phyloP scores from a whole-genome alignment of 2,888 invertebrate genomes.

The Mesopsocus fuscifrons region DNA sequence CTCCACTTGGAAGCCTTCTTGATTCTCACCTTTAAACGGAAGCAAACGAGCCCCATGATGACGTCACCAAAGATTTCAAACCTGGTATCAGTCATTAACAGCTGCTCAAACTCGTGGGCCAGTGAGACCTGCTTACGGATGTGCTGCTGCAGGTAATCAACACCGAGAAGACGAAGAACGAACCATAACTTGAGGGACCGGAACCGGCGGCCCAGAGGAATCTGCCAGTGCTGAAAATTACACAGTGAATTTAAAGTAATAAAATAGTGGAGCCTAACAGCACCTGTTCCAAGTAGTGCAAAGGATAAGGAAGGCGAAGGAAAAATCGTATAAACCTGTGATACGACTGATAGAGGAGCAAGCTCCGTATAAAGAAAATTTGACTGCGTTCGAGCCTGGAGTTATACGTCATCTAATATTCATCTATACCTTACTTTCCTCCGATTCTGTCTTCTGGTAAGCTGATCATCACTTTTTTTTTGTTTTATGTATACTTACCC shows the following conservation, averaged over 20 bases:
- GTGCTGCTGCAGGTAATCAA: slow-evolving; percentile 67
- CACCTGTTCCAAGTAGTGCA: no score
- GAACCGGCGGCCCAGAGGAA: slow-evolving; percentile 83
- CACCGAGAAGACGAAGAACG: slow-evolving; percentile 74
- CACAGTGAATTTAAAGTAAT: no score
- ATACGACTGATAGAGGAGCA: no score
- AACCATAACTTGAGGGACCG: slow-evolving; percentile 91
- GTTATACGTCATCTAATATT: no score
- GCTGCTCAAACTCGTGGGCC: slow-evolving; percentile 70
- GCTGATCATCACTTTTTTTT: no score
- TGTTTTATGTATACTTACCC: slow-evolving; percentile 32
- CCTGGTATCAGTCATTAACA: slow-evolving; percentile 53
- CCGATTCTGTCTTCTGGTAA: no score
- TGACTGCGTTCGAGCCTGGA: no score
- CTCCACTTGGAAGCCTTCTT: no score
- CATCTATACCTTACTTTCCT: no score
- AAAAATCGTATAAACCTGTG: no score
- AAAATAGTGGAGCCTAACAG: not conserved
- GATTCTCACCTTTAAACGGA: slow-evolving; percentile 65
- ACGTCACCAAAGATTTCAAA: slow-evolving; percentile 85
- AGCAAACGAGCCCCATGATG: slow-evolving; percentile 90
- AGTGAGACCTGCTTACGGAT: slow-evolving; percentile 71
- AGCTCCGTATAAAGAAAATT: no score
- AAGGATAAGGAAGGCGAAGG: no score
- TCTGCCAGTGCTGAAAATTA: slow-evolving; percentile 83